Base-by-base conservation (phyloP, 1,140 invertebrate genomes). In the Trichogramma pretiosum region DNA sequence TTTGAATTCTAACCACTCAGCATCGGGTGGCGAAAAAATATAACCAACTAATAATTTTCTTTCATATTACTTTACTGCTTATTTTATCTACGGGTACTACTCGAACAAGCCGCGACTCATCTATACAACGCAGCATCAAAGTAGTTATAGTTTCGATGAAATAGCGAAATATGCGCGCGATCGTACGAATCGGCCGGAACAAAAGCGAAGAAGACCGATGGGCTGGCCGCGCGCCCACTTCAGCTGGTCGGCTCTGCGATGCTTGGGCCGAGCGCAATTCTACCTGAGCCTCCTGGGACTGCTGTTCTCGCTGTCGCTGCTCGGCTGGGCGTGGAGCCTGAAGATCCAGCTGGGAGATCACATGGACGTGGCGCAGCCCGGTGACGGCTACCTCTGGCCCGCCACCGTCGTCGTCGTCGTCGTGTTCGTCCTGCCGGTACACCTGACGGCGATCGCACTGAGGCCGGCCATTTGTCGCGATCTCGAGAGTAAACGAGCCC, bases 361-460 rank as follows among this genome's bases (percentile, higher is more conserved):
- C 11, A 4, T 54, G 22, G 53, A 56, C 8, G 39, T 59, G 7
- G 34, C 50, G 8, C 8, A 35, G 4, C 54, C 57, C 17, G 54
- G 52, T 34, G 40, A 52, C 23, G 54, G 47, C 13, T 44, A 56
- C 37, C 41, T 47, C 0, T 56, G 54, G 54, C 43, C 54, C 11
- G 38, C 23, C 11, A 39, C 46, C 23, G 47, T 54, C 5, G 16
- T 50, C 9, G 22, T 40, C 3, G 23, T 39, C 1, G 38, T 22
- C 1, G 1, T 58, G 3, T 18, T 48, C 26, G 46, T 40, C 13
- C 28, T 40, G 2, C 56, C 56, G 2, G 52, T 53, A 2, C 52
- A 59, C 17, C 0, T 52, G 2, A 17, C 52, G 13, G 57, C 46
- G 1, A 1, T 47, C 7, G 16, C 14, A 1, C 9, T 46, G 10